Percentiles rank a stretch among this genome's conserved stretches.
Conservation (phyloP, 2,113 vertebrate genomes). For the Probosciger aterrimus region DNA sequence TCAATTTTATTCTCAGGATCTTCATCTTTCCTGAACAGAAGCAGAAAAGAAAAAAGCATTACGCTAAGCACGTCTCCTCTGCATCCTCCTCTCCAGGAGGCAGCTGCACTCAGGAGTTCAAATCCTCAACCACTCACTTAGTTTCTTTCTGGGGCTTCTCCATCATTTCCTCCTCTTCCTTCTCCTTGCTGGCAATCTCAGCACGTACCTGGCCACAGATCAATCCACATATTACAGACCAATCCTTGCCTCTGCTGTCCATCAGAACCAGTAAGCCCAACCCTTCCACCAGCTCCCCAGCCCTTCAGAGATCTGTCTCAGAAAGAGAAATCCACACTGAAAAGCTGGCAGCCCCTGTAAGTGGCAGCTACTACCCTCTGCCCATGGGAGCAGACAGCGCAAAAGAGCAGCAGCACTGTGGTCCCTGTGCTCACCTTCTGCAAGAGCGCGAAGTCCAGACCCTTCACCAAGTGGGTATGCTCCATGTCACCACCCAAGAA, state of each 20-base stretch:
- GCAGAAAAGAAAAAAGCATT: background rate
- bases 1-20: conserved; percentile 99
- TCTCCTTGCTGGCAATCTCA: conserved; percentile 97
- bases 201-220: conserved; percentile 84
- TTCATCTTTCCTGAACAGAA: conserved; percentile 87
- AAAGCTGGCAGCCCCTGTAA: rapidly evolving
- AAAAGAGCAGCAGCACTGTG: rapidly evolving
- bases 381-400: rapidly evolving
- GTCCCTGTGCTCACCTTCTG: conserved; percentile 83
- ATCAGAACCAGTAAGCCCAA: background rate
- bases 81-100: background rate
- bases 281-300: background rate
- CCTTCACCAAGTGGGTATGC: conserved; percentile 99
- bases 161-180: conserved; percentile 95
- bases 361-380: background rate
- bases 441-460: conserved; percentile 93
- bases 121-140: conserved; percentile 77
- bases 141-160: conserved; percentile 97
- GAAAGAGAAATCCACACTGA: background rate
- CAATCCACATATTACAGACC: background rate
- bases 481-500: conserved; percentile 99
- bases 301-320: background rate
- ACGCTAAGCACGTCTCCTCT: background rate
- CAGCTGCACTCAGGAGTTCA: background rate
- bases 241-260: background rate